Evolutionary conservation across 2,797 vertebrate genomes (phyloP), one percentile per base, ranked within the genome.

Genomic region (Diceros bicornis): DNA sequence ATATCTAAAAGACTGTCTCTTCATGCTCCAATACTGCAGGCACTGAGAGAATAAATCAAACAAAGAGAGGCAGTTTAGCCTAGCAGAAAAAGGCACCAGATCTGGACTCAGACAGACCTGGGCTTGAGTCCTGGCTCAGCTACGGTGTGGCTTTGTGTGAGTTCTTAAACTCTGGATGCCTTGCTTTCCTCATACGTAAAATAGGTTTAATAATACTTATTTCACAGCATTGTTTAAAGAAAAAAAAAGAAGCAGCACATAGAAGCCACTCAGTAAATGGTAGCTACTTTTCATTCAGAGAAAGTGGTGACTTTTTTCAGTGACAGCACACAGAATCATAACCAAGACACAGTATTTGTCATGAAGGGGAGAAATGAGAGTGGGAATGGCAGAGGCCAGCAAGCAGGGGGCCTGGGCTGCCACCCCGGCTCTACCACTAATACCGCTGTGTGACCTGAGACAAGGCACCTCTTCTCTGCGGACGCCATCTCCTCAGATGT

Each of bases 1-100:
- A 82, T 93, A 89, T 91, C 50, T 69, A 32, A 94, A 87, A 92
- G 41, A 64, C 59, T 50, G 21, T 59, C 37, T 97, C 21, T 25
- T 96, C 61, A 85, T 41, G 69, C 2, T 57, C 17, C 55, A 82
- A 50, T 21, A 41, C 57, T 52, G 23, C 29, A 21, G 27, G 14
- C 32, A 37, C 37, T 13, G 20, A 71, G 50, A 86, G 91, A 89
- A 84, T 64, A 62, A 69, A 69, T 47, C 34, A 77, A 68, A 50
- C 41, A 41, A 59, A 52, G 23, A 77, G 6, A 75, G 27, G 32
- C 7, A 59, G 37, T 44, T 27, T 34, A 69, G 81, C 41, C 41
- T 0, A 57, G 57, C 11, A 71, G 47, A 72, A 86, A 77, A 84
- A 55, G 61, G 17, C 8, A 32, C 4, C n/a, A 18, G 23, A 62